Evolutionary conservation across 2,888 invertebrate genomes (phyloP).

Genomic region (Chrysotoxum bicinctum): DNA sequence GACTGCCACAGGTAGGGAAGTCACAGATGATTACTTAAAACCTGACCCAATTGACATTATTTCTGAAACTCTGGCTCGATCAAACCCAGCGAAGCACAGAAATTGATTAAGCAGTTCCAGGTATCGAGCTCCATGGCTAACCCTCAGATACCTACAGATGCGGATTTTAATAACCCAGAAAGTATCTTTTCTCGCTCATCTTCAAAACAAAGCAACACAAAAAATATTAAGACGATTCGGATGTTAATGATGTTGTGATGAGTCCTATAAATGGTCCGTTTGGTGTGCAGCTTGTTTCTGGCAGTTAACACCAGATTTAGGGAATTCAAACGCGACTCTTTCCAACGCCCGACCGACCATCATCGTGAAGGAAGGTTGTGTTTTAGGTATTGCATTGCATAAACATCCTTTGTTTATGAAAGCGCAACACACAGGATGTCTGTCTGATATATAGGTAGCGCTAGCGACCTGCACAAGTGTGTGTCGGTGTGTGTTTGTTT

Average conservation of each 20-base stretch:
- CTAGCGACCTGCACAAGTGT: neutral
- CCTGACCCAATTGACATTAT: slow-evolving; percentile 31
- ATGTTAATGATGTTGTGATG: slow-evolving; percentile 40
- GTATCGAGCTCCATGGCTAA: neutral
- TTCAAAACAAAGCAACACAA: slow-evolving; percentile 17
- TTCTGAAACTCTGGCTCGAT: neutral
- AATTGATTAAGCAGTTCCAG: slow-evolving; percentile 34
- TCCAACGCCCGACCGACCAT: neutral
- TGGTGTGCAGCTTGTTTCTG: slow-evolving; percentile 22
- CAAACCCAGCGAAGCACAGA: neutral
- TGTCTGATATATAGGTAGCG: slow-evolving; percentile 7
- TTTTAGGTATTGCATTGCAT: slow-evolving; percentile 36
- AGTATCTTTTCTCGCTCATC: neutral
- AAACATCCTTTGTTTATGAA: slow-evolving; percentile 68
- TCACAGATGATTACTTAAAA: slow-evolving; percentile 23
- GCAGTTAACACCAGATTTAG: slow-evolving; percentile 58
- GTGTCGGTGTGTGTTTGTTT: slow-evolving; percentile 42
- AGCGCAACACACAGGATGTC: slow-evolving; percentile 52
- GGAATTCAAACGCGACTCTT: slow-evolving; percentile 9
- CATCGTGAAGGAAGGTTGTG: neutral
- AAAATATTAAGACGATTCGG: slow-evolving; percentile 8
- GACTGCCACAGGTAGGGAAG: slow-evolving; percentile 18
- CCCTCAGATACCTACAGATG: slow-evolving; percentile 12
- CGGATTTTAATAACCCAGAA: slow-evolving; percentile 13
- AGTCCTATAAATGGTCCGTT: slow-evolving; percentile 24